These are phyloP conservation scores for Columba livia DNA, from an alignment of 2,113 vertebrate genomes.

Conservation along the genomic window DNA sequence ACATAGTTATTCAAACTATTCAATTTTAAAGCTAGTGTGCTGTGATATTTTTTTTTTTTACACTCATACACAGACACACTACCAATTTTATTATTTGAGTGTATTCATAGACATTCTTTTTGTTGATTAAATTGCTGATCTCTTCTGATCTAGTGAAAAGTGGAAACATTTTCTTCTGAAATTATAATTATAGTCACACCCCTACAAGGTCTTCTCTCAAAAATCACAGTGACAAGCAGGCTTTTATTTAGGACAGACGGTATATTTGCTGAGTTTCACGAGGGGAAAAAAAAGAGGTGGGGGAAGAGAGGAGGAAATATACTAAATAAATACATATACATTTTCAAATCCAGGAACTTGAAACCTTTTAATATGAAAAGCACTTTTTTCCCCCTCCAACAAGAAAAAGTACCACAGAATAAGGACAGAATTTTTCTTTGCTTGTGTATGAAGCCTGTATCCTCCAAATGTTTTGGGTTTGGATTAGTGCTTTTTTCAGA, in stretches of 20 bases:
- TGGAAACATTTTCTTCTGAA: background rate
- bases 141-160: background rate
- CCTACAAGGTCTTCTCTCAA: background rate
- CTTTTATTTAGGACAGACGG: background rate
- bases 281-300: fast-evolving
- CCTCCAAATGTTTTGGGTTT: background rate
- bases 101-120: background rate
- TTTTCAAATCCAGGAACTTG: background rate
- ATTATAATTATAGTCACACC: background rate
- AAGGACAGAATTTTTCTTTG: background rate
- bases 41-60: background rate
- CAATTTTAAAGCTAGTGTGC: background rate
- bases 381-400: background rate
- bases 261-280: background rate
- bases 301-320: background rate
- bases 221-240: background rate
- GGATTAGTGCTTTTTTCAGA: background rate
- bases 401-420: background rate
- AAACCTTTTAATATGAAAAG: background rate
- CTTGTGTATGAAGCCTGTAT: background rate
- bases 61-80: fast-evolving
- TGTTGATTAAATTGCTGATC: background rate
- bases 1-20: background rate
- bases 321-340: background rate
- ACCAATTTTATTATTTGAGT: background rate